These are phyloP conservation scores for Muschampia plurimacula DNA, from an alignment of 2,888 invertebrate genomes.

Conservation along the genomic window DNA sequence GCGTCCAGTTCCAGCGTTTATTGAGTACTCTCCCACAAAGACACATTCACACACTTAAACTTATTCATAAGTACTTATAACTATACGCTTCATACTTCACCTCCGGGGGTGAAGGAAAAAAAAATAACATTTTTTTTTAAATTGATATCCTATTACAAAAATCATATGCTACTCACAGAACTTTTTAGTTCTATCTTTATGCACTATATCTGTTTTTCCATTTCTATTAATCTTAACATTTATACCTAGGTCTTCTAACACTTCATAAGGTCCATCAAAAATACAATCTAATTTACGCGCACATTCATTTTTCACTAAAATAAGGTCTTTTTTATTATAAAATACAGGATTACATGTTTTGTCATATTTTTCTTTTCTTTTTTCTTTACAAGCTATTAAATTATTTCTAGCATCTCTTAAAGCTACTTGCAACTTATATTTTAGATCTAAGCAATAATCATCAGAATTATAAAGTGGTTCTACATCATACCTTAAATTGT, in stretches of 20 bases:
- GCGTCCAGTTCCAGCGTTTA: too few species aligned
- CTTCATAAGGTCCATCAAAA: slow-evolving; percentile 40
- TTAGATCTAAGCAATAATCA: slow-evolving; percentile 23
- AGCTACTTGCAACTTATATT: slow-evolving; percentile 29
- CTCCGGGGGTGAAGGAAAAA: slow-evolving; percentile 22
- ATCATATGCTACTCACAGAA: not conserved
- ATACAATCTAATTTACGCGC: slow-evolving; percentile 34
- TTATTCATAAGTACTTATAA: too few species aligned
- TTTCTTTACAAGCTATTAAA: slow-evolving; percentile 29
- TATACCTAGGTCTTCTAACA: slow-evolving; percentile 37
- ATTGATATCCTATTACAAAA: too few species aligned
- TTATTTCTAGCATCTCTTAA: slow-evolving; percentile 25
- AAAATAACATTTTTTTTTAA: slow-evolving; percentile 3
- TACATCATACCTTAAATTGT: not conserved
- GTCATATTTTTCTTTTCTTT: slow-evolving; percentile 39
- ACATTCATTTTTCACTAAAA: slow-evolving; percentile 31
- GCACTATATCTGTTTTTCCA: slow-evolving; percentile 19
- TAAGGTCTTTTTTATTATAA: slow-evolving; percentile 35
- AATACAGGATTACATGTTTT: slow-evolving; percentile 30
- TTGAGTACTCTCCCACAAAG: too few species aligned
- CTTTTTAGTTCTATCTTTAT: slow-evolving; percentile 29
- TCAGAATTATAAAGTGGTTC: slow-evolving; percentile 35
- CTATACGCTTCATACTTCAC: slow-evolving; percentile 6
- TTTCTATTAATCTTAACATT: slow-evolving; percentile 38
- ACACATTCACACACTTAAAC: too few species aligned